These are phyloP conservation scores for Cephonodes hylas DNA, from an alignment of 2,888 invertebrate species.

Conservation along the genomic window DNA sequence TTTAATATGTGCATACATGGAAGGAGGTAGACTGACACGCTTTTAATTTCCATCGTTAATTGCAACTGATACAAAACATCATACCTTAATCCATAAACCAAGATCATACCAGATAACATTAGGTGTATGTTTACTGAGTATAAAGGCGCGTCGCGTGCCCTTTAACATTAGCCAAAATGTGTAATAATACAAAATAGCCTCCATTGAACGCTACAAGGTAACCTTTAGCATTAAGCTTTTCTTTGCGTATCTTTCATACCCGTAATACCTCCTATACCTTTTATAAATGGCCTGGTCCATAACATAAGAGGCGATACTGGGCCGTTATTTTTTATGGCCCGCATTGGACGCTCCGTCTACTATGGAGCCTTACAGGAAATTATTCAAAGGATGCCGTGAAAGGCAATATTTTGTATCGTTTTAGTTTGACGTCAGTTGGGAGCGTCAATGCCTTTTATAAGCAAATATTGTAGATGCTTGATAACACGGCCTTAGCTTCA, in stretches of 20 bases:
- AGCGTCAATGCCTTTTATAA: background rate
- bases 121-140: background rate
- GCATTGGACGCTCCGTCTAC: background rate
- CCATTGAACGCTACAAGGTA: background rate
- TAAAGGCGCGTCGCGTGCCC: background rate
- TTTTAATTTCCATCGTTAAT: too few species aligned
- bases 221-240: background rate
- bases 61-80: too few species aligned
- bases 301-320: constrained; percentile 27
- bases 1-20: too few species aligned
- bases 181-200: background rate
- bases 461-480: background rate
- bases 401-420: background rate
- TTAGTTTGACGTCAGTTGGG: background rate
- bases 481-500: too few species aligned
- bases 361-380: background rate
- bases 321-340: constrained; percentile 35
- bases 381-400: constrained; percentile 3
- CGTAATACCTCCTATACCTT: background rate
- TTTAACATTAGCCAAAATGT: background rate
- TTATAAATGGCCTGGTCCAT: constrained; percentile 8
- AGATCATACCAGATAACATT: background rate
- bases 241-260: constrained; percentile 6
- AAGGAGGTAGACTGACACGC: too few species aligned
- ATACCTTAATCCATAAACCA: background rate